A percentile compares a stretch with the other conserved stretches of the same genome.
Conservation (phyloP, 1,140 invertebrate species). For the Hylaeus anthracinus region DNA sequence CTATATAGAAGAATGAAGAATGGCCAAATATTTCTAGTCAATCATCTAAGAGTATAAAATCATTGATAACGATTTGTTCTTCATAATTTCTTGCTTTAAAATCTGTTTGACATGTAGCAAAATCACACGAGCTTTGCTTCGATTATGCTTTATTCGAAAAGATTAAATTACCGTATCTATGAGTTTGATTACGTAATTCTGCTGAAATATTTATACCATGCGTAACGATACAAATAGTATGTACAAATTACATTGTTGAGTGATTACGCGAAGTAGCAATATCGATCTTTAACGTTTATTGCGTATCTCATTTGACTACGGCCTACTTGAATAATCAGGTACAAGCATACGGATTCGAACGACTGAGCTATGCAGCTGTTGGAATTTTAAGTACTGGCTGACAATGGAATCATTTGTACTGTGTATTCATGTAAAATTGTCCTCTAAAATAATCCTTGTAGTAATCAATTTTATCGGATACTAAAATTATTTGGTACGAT, state of each 20-base stretch:
- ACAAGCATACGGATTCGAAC: slow-evolving; percentile 38
- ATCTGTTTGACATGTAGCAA: slow-evolving; percentile 4
- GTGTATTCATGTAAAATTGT: slow-evolving; percentile 7
- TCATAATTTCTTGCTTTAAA: not conserved
- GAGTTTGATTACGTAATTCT: not conserved
- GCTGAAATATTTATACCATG: not conserved
- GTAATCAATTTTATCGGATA: not conserved
- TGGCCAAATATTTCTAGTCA: slow-evolving; percentile 41
- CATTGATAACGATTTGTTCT: slow-evolving; percentile 14
- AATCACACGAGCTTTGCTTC: not conserved
- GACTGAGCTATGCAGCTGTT: slow-evolving; percentile 49
- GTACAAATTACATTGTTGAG: not conserved
- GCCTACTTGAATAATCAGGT: slow-evolving; percentile 55
- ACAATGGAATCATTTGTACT: slow-evolving; percentile 48
- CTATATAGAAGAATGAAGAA: slow-evolving; percentile 4
- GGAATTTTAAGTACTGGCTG: slow-evolving; percentile 46
- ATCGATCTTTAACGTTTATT: slow-evolving; percentile 12
- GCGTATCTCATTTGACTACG: slow-evolving; percentile 41
- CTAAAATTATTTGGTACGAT: slow-evolving; percentile 8
- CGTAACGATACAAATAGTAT: not conserved
- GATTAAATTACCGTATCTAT: not conserved
- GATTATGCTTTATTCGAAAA: not conserved
- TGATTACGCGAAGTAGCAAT: slow-evolving; percentile 3
- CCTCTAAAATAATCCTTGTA: not conserved
- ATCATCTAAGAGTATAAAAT: slow-evolving; percentile 26